A percentile compares a stretch with the other conserved stretches of the same genome.
Conservation (phyloP, 2,797 vertebrate species). For the Mus spretus region DNA sequence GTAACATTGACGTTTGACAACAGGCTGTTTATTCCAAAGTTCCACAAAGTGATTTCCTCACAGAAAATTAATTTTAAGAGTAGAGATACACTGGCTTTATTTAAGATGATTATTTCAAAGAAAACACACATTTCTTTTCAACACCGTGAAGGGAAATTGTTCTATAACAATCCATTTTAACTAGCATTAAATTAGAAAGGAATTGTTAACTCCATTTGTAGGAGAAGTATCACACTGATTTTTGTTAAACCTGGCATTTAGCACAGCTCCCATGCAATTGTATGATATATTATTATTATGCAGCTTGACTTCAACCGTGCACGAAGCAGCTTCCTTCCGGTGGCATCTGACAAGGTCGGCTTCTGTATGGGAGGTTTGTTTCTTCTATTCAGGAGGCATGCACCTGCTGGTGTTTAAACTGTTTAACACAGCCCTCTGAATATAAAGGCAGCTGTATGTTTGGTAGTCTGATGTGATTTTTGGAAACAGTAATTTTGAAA, state of each 20-base stretch:
- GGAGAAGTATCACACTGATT: conserved; percentile 59
- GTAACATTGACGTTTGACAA: background rate
- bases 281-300: conserved; percentile 57
- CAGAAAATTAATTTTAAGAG: conserved; percentile 55
- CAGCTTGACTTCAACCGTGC: conserved; percentile 26
- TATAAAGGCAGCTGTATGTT: conserved; percentile 51
- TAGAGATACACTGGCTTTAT: conserved; percentile 11
- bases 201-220: conserved; percentile 67
- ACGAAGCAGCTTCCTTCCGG: conserved; percentile 58
- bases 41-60: background rate
- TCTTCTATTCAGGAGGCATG: conserved; percentile 69
- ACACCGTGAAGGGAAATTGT: background rate
- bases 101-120: conserved; percentile 50
- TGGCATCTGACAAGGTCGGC: conserved; percentile 50
- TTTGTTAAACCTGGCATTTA: conserved; percentile 67
- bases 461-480: conserved; percentile 69
- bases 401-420: conserved; percentile 70
- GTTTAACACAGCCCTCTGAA: conserved; percentile 67
- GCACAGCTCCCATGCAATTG: conserved; percentile 6
- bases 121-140: conserved; percentile 59
- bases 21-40: conserved; percentile 45
- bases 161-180: conserved; percentile 68
- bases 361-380: conserved; percentile 59
- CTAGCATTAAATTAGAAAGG: conserved; percentile 71
- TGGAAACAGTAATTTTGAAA: conserved; percentile 55